phyloP scores from a whole-genome alignment of 2,113 vertebrate genomes.

The Tympanuchus pallidicinctus region DNA sequence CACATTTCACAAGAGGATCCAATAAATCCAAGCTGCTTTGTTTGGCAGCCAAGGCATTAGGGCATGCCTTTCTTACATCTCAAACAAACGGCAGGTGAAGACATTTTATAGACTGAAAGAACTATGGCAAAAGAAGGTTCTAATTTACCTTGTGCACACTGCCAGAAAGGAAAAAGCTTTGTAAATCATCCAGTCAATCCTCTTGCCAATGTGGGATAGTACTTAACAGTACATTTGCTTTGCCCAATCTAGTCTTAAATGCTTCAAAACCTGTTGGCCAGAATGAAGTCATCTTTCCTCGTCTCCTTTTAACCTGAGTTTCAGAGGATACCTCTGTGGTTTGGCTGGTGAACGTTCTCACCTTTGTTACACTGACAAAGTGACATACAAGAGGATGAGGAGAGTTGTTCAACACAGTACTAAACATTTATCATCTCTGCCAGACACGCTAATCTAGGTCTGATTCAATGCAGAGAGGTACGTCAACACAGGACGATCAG shows the following conservation, averaged over 20 bases:
- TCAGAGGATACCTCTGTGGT: neutral
- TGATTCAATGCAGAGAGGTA: neutral
- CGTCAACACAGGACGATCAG: neutral
- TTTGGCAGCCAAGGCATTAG: slow-evolving; percentile 52
- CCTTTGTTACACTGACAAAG: neutral
- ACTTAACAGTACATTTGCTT: slow-evolving; percentile 28
- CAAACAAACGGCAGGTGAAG: slow-evolving; percentile 57
- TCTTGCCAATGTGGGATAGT: slow-evolving; percentile 29
- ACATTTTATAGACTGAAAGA: slow-evolving; percentile 55
- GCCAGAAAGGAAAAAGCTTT: slow-evolving; percentile 51
- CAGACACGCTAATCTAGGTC: neutral
- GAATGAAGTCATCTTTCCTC: slow-evolving; percentile 1
- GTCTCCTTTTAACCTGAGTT: neutral
- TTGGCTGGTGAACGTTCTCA: neutral
- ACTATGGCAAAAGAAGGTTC: slow-evolving; percentile 19
- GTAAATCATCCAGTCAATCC: slow-evolving; percentile 55
- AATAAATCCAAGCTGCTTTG: slow-evolving; percentile 55
- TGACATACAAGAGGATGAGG: neutral
- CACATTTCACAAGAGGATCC: slow-evolving; percentile 33
- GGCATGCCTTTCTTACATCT: slow-evolving; percentile 31
- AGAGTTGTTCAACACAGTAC: neutral
- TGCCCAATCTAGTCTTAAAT: slow-evolving; percentile 10
- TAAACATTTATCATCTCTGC: neutral
- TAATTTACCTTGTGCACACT: slow-evolving; percentile 34
- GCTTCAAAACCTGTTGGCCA: slow-evolving; percentile 3